Percentiles rank a stretch among this genome's conserved stretches.
Evolutionary conservation across 2,797 vertebrate genomes (phyloP).

Genomic region (Darevskia mixta): DNA sequence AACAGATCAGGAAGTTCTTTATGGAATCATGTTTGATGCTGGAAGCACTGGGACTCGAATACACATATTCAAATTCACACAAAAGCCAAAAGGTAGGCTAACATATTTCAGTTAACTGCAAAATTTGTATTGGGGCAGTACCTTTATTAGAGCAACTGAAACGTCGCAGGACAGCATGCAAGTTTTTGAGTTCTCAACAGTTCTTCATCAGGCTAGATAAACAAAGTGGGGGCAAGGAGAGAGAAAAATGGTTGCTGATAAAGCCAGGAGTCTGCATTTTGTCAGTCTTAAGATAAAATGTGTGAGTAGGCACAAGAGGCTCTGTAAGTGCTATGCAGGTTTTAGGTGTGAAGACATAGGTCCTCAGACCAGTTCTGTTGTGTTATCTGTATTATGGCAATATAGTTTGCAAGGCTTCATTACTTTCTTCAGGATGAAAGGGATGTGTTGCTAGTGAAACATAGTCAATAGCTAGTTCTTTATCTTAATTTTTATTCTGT

Average conservation of each 20-base stretch:
- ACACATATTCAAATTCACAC: constrained; percentile 91
- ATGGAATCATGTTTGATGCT: constrained; percentile 94
- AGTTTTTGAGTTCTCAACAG: too few species aligned
- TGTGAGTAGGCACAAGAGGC: too few species aligned
- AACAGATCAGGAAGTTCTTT: constrained; percentile 75
- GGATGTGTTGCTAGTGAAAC: neutral
- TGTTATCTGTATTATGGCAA: neutral
- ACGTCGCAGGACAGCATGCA: too few species aligned
- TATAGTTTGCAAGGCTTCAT: neutral
- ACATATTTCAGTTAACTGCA: neutral
- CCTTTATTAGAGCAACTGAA: too few species aligned
- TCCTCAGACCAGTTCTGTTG: neutral
- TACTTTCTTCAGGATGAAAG: neutral
- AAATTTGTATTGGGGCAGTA: neutral
- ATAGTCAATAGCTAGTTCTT: neutral
- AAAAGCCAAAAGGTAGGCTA: constrained; percentile 82
- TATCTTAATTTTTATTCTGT: neutral
- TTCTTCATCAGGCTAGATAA: too few species aligned
- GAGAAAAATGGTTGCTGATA: too few species aligned
- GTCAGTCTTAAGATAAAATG: too few species aligned
- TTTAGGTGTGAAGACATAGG: neutral
- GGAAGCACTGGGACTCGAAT: constrained; percentile 95
- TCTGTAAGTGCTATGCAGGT: too few species aligned
- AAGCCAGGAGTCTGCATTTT: too few species aligned
- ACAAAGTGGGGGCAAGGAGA: too few species aligned